phyloP scores from a whole-genome alignment of 2,888 invertebrate species.

The Folsomia manolachei region DNA sequence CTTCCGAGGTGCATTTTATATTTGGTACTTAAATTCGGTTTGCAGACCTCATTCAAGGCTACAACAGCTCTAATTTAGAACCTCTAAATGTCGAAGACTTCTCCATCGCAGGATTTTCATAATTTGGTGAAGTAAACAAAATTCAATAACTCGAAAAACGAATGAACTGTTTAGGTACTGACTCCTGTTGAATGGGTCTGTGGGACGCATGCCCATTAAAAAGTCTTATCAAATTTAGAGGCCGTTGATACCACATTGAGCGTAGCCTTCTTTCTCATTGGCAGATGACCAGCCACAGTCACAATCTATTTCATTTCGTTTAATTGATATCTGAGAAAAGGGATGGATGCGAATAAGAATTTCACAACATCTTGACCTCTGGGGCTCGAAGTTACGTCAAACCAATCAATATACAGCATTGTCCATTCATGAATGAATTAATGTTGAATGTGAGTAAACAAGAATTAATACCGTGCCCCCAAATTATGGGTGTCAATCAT shows the following conservation, averaged over 20 bases:
- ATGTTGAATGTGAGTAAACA: not conserved
- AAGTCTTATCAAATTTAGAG: not conserved
- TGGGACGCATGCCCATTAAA: constrained; percentile 3
- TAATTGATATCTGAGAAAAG: not conserved
- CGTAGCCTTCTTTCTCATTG: constrained; percentile 8
- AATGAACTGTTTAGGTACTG: too few species aligned
- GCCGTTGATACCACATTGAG: constrained; percentile 3
- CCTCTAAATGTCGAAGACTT: too few species aligned
- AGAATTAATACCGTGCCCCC: not conserved
- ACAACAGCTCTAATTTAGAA: too few species aligned
- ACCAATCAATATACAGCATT: not conserved
- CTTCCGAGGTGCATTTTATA: too few species aligned
- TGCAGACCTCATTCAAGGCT: too few species aligned
- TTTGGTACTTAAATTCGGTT: too few species aligned
- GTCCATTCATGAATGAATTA: not conserved
- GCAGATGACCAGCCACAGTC: not conserved
- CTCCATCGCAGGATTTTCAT: too few species aligned
- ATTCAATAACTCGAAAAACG: too few species aligned
- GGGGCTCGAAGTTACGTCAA: not conserved
- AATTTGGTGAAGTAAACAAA: too few species aligned
- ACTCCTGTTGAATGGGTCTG: constrained; percentile 16
- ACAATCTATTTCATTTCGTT: too few species aligned
- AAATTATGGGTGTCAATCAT: too few species aligned
- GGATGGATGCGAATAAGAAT: not conserved
- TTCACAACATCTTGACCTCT: not conserved